Evolutionary conservation across 2,797 vertebrate genomes (phyloP).

Genomic region (Pteronotus mesoamericanus): DNA sequence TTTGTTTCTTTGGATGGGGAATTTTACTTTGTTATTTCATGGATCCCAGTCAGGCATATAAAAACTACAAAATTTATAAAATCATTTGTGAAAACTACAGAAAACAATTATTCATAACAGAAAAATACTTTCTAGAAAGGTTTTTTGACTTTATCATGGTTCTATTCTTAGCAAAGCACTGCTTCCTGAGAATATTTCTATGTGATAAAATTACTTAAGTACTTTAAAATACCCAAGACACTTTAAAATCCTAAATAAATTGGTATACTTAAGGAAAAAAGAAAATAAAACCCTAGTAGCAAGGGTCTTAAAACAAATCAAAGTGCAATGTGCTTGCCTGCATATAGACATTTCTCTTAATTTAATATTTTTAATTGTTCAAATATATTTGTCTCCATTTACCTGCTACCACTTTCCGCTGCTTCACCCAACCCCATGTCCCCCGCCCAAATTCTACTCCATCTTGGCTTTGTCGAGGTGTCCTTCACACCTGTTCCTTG

Average conservation of each 20-base stretch:
- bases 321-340: too few relatives aligned
- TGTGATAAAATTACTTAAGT: slow-evolving; percentile 30
- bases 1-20: slow-evolving; percentile 50
- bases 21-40: slow-evolving; percentile 51
- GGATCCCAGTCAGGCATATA: slow-evolving; percentile 36
- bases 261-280: neutral
- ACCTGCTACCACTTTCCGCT: too few relatives aligned
- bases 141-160: slow-evolving; percentile 8
- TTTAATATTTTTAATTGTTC: too few relatives aligned
- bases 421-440: too few relatives aligned
- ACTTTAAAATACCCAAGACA: slow-evolving; percentile 19
- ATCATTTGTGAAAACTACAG: neutral
- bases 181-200: slow-evolving; percentile 21
- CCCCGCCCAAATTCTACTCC: too few relatives aligned
- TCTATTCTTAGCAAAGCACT: slow-evolving; percentile 30
- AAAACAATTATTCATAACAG: slow-evolving; percentile 37
- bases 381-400: too few relatives aligned
- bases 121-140: slow-evolving; percentile 56
- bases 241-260: slow-evolving; percentile 21
- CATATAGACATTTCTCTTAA: neutral
- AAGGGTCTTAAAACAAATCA: too few relatives aligned
- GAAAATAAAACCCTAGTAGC: too few relatives aligned
- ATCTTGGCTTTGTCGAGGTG: too few relatives aligned
- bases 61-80: slow-evolving; percentile 39
- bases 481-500: too few relatives aligned